phyloP scores from a whole-genome alignment of 2,113 vertebrate genomes.

The Petaurus breviceps region DNA sequence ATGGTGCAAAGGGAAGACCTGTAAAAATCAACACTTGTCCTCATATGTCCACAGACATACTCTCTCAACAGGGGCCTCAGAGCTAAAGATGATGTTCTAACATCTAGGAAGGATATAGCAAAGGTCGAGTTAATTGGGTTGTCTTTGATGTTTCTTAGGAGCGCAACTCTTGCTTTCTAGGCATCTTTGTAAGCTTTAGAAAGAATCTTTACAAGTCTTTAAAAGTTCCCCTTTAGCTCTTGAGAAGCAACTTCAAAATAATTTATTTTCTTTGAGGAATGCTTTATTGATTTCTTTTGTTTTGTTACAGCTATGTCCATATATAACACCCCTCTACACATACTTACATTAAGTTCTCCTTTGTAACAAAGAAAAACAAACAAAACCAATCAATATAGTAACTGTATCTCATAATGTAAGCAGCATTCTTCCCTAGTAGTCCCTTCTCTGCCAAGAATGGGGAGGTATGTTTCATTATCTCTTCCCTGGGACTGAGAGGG shows the following conservation, averaged over 20 bases:
- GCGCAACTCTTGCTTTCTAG: not conserved
- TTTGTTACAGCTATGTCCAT: not conserved
- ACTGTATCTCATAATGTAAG: not conserved
- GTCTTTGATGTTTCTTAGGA: fast-evolving
- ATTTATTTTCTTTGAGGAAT: not conserved
- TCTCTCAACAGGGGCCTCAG: not conserved
- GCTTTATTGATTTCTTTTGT: not conserved
- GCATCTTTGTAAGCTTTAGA: not conserved
- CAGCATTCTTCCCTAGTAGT: not conserved
- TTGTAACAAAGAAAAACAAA: not conserved
- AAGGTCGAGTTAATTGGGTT: not conserved
- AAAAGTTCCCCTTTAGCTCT: not conserved
- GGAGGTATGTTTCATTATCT: not conserved
- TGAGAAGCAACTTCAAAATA: not conserved
- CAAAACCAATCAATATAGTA: not conserved
- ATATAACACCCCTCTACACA: not conserved
- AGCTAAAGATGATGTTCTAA: not conserved
- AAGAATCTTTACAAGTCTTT: not conserved
- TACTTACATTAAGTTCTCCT: not conserved
- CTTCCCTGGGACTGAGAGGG: not conserved
- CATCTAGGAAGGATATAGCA: not conserved
- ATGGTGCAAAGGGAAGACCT: not conserved
- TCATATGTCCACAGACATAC: not conserved
- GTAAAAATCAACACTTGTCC: not conserved
- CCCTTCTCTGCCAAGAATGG: not conserved